phyloP scores from a whole-genome alignment of 1,140 invertebrate species.

The Amyelois transitella region DNA sequence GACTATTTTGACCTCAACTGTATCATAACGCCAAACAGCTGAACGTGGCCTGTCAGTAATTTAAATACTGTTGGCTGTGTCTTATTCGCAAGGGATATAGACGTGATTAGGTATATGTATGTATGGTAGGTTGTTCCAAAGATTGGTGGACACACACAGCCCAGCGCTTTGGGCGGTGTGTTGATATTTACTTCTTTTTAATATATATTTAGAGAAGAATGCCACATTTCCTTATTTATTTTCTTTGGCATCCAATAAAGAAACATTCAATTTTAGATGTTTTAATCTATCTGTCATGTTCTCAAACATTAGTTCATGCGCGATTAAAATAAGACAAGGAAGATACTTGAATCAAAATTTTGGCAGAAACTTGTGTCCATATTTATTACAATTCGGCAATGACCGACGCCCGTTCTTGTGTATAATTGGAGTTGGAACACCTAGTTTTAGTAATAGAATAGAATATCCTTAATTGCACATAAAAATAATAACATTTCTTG shows the following conservation, averaged over 20 bases:
- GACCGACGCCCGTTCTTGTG: conserved; percentile 19
- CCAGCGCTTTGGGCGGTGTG: background rate
- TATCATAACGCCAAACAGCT: too few relatives aligned
- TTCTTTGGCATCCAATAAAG: background rate
- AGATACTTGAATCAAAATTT: conserved; percentile 51
- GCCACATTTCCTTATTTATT: background rate
- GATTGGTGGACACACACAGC: too few relatives aligned
- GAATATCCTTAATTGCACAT: too few relatives aligned
- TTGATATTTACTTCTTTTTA: background rate
- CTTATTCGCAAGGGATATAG: too few relatives aligned
- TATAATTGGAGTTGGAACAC: background rate
- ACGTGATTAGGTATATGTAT: too few relatives aligned
- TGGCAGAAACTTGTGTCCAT: conserved; percentile 42
- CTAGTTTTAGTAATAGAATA: too few relatives aligned
- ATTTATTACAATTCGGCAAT: conserved; percentile 32
- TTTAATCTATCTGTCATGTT: background rate
- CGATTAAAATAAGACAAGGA: conserved; percentile 34
- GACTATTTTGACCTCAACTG: too few relatives aligned
- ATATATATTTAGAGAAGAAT: background rate
- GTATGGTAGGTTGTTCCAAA: too few relatives aligned
- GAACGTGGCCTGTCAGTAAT: too few relatives aligned
- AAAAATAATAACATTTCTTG: too few relatives aligned
- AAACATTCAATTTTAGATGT: background rate
- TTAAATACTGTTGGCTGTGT: too few relatives aligned
- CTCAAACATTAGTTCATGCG: background rate